phyloP scores from a whole-genome alignment of 2,888 invertebrate genomes.

The Chrysina gloriosa region DNA sequence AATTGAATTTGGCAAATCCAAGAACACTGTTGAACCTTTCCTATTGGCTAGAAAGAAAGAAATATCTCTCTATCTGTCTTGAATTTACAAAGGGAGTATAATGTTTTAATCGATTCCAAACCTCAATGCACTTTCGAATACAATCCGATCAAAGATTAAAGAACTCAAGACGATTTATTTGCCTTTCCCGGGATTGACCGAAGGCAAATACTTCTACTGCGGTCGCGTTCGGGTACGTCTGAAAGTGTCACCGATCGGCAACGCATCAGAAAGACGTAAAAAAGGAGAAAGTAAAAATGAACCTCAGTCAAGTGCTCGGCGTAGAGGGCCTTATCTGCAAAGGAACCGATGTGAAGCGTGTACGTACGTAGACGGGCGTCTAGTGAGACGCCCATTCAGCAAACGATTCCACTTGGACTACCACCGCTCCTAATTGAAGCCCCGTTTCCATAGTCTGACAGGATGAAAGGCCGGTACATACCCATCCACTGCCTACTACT shows the following conservation, averaged over 20 bases:
- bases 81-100: background rate
- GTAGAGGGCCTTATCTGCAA: slow-evolving; percentile 22
- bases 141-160: slow-evolving; percentile 32
- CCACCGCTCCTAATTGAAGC: slow-evolving; percentile 14
- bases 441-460: slow-evolving; percentile 3
- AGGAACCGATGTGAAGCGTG: slow-evolving; percentile 17
- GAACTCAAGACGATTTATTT: slow-evolving; percentile 31
- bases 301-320: slow-evolving; percentile 29
- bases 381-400: slow-evolving; percentile 30
- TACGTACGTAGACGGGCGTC: too few relatives aligned
- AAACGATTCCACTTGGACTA: slow-evolving; percentile 29
- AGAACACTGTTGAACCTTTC: too few relatives aligned
- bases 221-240: slow-evolving; percentile 26
- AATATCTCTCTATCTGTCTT: too few relatives aligned
- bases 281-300: slow-evolving; percentile 17
- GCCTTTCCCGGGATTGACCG: slow-evolving; percentile 7
- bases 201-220: slow-evolving; percentile 28
- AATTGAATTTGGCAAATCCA: too few relatives aligned
- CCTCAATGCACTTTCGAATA: slow-evolving; percentile 1
- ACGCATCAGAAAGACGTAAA: slow-evolving; percentile 6
- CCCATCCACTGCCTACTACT: too few relatives aligned
- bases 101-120: background rate
- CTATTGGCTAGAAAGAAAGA: too few relatives aligned
- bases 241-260: slow-evolving; percentile 15
- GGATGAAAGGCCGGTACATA: slow-evolving; percentile 8